A percentile compares a stretch with the other conserved stretches of the same genome.
Conservation (phyloP, 2,888 invertebrate genomes). For the Tuberolachnus salignus region DNA sequence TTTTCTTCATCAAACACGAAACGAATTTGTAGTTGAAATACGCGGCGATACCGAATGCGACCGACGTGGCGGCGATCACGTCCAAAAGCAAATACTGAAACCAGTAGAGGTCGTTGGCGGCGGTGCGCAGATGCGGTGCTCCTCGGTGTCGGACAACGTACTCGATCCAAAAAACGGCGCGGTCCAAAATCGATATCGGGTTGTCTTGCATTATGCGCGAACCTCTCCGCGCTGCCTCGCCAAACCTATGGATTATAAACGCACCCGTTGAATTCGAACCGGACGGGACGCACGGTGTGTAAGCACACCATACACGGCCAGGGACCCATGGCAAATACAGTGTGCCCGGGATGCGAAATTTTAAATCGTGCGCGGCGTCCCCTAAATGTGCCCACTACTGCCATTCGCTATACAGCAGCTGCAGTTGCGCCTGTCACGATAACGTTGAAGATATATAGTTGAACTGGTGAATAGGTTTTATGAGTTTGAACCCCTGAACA, state of each 20-base stretch:
- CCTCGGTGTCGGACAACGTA: constrained; percentile 46
- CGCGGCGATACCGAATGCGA: background rate
- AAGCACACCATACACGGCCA: no score
- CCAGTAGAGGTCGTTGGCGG: constrained; percentile 44
- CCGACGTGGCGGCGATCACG: background rate
- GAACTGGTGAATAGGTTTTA: no score
- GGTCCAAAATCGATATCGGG: constrained; percentile 33
- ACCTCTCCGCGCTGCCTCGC: background rate
- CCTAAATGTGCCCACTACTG: no score
- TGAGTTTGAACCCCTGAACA: no score
- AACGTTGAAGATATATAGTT: no score
- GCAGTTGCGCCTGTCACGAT: no score
- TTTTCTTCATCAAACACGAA: background rate
- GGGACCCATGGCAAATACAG: no score
- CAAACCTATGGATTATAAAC: constrained; percentile 7
- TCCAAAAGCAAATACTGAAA: constrained; percentile 44
- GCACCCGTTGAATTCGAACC: no score
- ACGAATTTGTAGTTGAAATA: background rate
- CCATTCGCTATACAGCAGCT: no score
- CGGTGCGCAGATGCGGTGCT: constrained; percentile 26
- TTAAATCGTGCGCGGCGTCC: no score
- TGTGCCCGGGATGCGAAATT: no score
- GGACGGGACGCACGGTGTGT: no score
- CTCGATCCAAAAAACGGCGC: constrained; percentile 47
- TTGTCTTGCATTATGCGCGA: constrained; percentile 31